A percentile compares a stretch with the other conserved stretches of the same genome.
These are phyloP conservation scores for Anomalospiza imberbis DNA, from an alignment of 2,797 vertebrate genomes.

Conservation along the genomic window DNA sequence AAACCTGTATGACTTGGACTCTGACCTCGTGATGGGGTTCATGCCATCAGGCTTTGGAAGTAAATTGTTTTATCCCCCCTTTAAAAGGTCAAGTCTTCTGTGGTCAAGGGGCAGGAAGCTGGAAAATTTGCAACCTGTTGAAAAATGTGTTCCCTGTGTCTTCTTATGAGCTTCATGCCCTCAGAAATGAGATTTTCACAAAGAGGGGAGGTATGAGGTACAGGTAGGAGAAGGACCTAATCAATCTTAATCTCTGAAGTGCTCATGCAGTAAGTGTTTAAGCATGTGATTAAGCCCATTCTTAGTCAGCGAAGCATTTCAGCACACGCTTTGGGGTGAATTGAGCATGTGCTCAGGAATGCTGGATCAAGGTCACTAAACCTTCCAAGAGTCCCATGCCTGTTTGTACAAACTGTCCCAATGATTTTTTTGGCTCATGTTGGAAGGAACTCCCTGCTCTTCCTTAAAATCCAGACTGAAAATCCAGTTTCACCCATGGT, in stretches of 20 bases:
- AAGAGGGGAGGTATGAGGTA: background rate
- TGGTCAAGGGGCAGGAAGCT: background rate
- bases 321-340: background rate
- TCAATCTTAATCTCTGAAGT: conserved; percentile 45
- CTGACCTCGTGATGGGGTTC: background rate
- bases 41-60: background rate
- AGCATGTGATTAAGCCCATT: conserved; percentile 25
- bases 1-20: background rate
- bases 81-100: background rate
- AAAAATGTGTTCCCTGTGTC: background rate
- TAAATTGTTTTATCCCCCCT: background rate
- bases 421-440: background rate
- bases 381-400: background rate
- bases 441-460: background rate
- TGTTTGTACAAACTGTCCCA: background rate
- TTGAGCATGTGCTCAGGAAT: background rate
- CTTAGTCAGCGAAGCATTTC: conserved; percentile 17
- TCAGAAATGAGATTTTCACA: background rate
- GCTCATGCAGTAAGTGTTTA: conserved; percentile 25
- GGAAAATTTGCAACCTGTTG: background rate
- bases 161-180: background rate
- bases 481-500: background rate
- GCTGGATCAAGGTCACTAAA: background rate
- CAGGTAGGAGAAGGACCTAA: background rate
- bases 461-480: background rate